Evolutionary conservation across 2,113 vertebrate genomes (phyloP).

Genomic region (Carlito syrichta): DNA sequence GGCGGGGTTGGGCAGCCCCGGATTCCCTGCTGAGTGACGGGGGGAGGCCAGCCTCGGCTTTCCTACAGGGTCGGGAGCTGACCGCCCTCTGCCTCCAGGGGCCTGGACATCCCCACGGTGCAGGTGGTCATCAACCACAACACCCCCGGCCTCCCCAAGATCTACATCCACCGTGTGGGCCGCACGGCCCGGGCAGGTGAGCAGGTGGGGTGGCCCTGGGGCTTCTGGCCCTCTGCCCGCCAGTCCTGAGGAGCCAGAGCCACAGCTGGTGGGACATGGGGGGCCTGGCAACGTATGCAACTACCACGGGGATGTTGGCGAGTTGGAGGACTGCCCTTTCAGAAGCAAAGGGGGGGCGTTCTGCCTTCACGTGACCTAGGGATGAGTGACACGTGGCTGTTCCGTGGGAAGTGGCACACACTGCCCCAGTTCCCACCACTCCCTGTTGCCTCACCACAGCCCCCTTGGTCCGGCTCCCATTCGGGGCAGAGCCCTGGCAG

Average conservation of each 20-base stretch:
- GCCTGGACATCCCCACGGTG: conserved; percentile 95
- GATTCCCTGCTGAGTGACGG: not conserved
- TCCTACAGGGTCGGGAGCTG: not conserved
- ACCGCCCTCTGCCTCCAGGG: conserved; percentile 76
- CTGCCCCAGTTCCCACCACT: not conserved
- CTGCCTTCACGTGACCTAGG: not conserved
- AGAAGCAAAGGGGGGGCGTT: not conserved
- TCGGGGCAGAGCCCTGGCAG: not conserved
- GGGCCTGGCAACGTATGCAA: too few relatives aligned
- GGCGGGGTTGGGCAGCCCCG: not conserved
- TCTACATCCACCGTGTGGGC: conserved; percentile 95
- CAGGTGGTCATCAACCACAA: conserved; percentile 98
- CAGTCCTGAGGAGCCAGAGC: not conserved
- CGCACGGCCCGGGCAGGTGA: conserved; percentile 95
- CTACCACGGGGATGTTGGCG: not conserved
- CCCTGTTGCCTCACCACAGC: not conserved
- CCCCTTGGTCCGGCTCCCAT: too few relatives aligned
- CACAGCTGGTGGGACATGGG: rapidly evolving
- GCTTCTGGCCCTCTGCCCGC: not conserved
- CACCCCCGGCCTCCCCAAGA: conserved; percentile 94
- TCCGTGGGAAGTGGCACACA: not conserved
- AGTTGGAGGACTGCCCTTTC: not conserved
- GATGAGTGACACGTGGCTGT: not conserved
- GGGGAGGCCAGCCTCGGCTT: not conserved
- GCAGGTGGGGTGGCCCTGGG: rapidly evolving